Percentiles rank a stretch among this genome's conserved stretches.
These are phyloP conservation scores for Leucosticte australis DNA, from an alignment of 2,113 vertebrate genomes.

Conservation along the genomic window DNA sequence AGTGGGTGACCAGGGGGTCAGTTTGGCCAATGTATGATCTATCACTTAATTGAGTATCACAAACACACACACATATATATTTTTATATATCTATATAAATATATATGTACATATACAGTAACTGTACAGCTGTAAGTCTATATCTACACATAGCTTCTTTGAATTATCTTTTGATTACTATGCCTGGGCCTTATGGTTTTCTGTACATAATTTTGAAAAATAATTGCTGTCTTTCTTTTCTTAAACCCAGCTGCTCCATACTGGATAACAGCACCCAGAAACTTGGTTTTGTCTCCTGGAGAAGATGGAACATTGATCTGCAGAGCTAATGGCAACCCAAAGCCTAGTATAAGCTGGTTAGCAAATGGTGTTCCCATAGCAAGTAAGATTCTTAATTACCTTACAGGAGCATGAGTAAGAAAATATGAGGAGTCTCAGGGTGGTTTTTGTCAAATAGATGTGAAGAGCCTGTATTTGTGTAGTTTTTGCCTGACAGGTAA, in stretches of 20 bases:
- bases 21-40: not conserved
- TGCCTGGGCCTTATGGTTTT: not conserved
- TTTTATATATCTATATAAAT: not conserved
- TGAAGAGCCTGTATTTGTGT: not conserved
- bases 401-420: not conserved
- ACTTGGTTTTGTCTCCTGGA: conserved; percentile 90
- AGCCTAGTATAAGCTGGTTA: conserved; percentile 87
- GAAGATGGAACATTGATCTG: conserved; percentile 88
- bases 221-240: conserved; percentile 1
- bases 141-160: not conserved
- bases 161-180: not conserved
- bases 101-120: not conserved
- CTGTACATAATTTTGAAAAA: not conserved
- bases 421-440: not conserved
- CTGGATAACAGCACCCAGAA: conserved; percentile 89
- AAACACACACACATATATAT: not conserved
- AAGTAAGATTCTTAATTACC: conserved; percentile 77
- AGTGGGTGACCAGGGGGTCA: not conserved
- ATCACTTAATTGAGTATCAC: not conserved
- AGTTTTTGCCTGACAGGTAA: not conserved
- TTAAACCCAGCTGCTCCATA: conserved; percentile 87
- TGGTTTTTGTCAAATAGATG: not conserved
- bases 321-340: conserved; percentile 89
- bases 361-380: conserved; percentile 89
- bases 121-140: not conserved